Evolutionary conservation across 2,797 vertebrate genomes (phyloP), one percentile per base, ranked within the genome.

Genomic region (Gymnothorax reevesii): DNA sequence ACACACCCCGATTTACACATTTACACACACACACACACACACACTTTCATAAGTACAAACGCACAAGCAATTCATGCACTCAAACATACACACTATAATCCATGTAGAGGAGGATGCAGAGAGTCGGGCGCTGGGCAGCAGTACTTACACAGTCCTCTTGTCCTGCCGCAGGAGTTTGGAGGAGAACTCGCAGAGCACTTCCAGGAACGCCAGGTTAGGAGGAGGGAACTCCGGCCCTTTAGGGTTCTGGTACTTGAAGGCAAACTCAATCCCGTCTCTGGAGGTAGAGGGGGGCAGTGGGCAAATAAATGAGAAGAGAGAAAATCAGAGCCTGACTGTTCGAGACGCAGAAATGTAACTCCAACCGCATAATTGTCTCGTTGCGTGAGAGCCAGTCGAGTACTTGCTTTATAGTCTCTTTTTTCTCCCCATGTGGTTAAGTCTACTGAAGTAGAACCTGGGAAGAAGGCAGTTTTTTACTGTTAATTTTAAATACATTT

Each of bases 251-350:
- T 98, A 98, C 92, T 99, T 99, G 92, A 99, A 99, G 49, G 99
- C 97, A 96, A 99, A 99, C 92, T 99, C 99, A 90, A 99, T 99
- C 83, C 99, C 99, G 90, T 99, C 98, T 92, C 98, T 99, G 86
- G 88, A 80, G 0, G n/a, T 22, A 69, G 22, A 69, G 64, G 64
- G 9, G 25, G 25, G 64, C 64, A 69, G 64, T n/a, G 22, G 83
- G 33, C 0, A 9, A 49, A 88, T 87, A 89, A 86, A 88, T 90
- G 89, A 20, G 86, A 80, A 59, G 22, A 80, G 33, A 88, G 0
- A 57, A 1, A 62, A 69, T 64, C 62, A 69, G 5, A 25, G 22
- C 22, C 64, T 42, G 64, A 8, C 64, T n/a, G 8, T 69, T 69
- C 64, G 20, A 69, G 22, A 9, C 20, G 8, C 17, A 69, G 33